Evolutionary conservation across 1,140 invertebrate genomes (phyloP).

Genomic region (Trypoxylus dichotomus): DNA sequence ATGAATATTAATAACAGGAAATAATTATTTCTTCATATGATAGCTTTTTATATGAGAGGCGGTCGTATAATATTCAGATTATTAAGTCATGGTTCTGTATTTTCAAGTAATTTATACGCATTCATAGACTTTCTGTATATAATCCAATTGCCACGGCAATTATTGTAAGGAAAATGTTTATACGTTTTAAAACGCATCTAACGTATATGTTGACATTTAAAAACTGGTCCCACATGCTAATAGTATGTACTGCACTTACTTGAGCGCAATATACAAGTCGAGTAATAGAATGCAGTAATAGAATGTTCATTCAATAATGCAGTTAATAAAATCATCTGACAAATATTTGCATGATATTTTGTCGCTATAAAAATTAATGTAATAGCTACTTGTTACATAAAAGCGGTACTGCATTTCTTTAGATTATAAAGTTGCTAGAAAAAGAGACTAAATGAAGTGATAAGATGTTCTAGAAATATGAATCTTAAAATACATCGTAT

Average conservation of each 20-base stretch:
- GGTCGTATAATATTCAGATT: conserved; percentile 16
- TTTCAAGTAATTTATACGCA: neutral
- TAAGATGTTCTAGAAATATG: no score
- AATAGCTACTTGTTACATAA: no score
- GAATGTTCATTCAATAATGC: neutral
- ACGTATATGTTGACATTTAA: conserved; percentile 10
- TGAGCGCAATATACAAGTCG: neutral
- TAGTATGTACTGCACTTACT: neutral
- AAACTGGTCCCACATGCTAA: neutral
- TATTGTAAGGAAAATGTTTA: conserved; percentile 6
- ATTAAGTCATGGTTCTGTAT: neutral
- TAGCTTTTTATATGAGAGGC: neutral
- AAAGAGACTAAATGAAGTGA: no score
- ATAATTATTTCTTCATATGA: conserved; percentile 1
- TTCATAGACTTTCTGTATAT: neutral
- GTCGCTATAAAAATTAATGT: no score
- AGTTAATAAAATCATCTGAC: neutral
- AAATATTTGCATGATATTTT: no score
- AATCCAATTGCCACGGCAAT: neutral
- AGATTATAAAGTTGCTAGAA: no score
- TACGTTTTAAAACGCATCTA: neutral
- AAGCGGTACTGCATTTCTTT: no score
- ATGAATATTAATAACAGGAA: conserved; percentile 25
- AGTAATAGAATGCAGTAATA: neutral
- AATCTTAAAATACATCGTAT: no score